These are phyloP conservation scores for Sycobia sp. DNA, from an alignment of 1,140 invertebrate genomes.

Conservation along the genomic window DNA sequence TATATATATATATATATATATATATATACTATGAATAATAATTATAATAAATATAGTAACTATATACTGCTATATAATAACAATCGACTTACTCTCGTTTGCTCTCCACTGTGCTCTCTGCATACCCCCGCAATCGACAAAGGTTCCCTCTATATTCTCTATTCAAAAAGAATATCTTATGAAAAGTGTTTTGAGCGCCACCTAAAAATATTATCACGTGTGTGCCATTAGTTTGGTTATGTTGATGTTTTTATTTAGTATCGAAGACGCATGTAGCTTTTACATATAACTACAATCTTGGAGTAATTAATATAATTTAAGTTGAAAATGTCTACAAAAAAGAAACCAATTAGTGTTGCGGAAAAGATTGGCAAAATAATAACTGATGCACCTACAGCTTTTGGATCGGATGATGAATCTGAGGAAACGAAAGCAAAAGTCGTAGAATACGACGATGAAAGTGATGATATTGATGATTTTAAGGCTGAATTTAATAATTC, in stretches of 20 bases:
- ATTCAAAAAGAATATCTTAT: too few species aligned
- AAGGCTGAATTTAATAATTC: constrained; percentile 55
- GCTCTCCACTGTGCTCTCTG: too few species aligned
- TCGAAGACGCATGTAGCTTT: too few species aligned
- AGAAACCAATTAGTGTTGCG: constrained; percentile 55
- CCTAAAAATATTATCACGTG: constrained; percentile 15
- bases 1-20: too few species aligned
- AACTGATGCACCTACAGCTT: constrained; percentile 60
- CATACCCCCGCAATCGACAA: not conserved
- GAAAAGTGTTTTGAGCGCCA: constrained; percentile 17
- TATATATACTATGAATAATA: too few species aligned
- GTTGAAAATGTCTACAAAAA: constrained; percentile 45
- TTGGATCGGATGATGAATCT: constrained; percentile 61
- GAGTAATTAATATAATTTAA: too few species aligned
- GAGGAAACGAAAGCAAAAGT: constrained; percentile 61
- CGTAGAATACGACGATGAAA: constrained; percentile 46
- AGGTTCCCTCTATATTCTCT: too few species aligned
- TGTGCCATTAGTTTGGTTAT: constrained; percentile 15
- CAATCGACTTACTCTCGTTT: too few species aligned
- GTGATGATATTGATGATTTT: constrained; percentile 40
- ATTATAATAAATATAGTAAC: too few species aligned
- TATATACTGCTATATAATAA: too few species aligned
- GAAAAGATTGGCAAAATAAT: constrained; percentile 68
- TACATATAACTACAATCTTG: too few species aligned
- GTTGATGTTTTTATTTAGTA: too few species aligned